Percentiles rank a stretch among this genome's conserved stretches.
phyloP scores from a whole-genome alignment of 2,888 invertebrate genomes.

The Synanthedon tipuliformis region DNA sequence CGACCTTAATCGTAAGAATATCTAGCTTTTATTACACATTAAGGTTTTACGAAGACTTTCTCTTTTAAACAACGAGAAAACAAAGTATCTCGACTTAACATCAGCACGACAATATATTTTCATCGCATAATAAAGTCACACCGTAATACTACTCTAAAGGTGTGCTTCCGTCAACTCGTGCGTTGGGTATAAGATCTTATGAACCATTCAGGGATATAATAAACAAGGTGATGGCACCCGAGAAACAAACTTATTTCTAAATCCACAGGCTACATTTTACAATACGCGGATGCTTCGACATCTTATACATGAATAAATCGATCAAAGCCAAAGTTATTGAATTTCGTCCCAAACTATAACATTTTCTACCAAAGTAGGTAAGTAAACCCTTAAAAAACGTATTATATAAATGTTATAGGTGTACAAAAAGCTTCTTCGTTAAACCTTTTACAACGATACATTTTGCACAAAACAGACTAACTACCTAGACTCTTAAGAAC shows the following conservation, averaged over 20 bases:
- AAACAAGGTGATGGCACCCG: not conserved
- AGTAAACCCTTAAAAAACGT: no score
- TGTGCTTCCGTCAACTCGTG: constrained; percentile 6
- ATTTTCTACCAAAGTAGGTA: no score
- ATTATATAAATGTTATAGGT: no score
- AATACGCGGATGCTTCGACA: not conserved
- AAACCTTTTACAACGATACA: no score
- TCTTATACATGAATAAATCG: not conserved
- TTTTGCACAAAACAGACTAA: no score
- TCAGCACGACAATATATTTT: constrained; percentile 18
- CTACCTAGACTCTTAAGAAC: no score
- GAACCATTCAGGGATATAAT: not conserved
- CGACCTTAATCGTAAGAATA: no score
- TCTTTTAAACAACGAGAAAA: not conserved
- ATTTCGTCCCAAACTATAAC: not conserved
- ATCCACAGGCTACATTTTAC: not conserved
- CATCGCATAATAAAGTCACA: constrained; percentile 16
- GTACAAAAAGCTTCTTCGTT: no score
- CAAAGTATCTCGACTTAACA: not conserved
- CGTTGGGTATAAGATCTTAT: not conserved
- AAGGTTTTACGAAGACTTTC: not conserved
- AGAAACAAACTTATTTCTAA: not conserved
- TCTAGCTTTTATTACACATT: no score
- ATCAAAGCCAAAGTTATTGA: not conserved
- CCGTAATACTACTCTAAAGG: constrained; percentile 8